These are phyloP conservation scores for Diorhabda carinulata DNA, from an alignment of 1,140 invertebrate species.

Conservation along the genomic window DNA sequence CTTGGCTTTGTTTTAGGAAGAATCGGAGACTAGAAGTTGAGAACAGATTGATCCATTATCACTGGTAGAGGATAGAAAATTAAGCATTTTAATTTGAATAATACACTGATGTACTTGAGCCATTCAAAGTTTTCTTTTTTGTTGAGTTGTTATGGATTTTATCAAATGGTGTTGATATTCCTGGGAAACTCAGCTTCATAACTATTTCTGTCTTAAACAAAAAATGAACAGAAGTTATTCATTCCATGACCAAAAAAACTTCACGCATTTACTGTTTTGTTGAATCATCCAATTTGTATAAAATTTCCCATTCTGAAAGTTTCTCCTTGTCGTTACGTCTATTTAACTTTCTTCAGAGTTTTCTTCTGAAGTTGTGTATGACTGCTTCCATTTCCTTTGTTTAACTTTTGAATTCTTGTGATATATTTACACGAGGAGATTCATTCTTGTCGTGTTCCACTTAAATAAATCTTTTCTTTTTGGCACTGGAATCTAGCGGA, in stretches of 20 bases:
- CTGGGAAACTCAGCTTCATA: too few species aligned
- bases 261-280: background rate
- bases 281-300: constrained; percentile 1
- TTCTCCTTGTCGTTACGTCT: background rate
- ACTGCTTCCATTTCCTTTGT: constrained; percentile 2
- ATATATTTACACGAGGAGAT: constrained; percentile 2
- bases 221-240: too few species aligned
- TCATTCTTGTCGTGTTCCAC: background rate
- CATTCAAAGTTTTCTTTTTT: too few species aligned
- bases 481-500: background rate
- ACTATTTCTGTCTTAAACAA: too few species aligned
- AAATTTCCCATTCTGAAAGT: background rate
- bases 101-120: too few species aligned
- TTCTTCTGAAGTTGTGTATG: background rate
- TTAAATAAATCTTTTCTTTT: background rate
- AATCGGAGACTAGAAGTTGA: too few species aligned
- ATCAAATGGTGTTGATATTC: too few species aligned
- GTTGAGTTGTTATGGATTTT: too few species aligned
- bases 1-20: too few species aligned
- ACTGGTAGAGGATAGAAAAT: too few species aligned
- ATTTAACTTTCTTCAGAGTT: constrained; percentile 2
- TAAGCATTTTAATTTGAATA: too few species aligned
- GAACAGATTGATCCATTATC: too few species aligned
- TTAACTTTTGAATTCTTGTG: background rate
- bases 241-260: background rate